A percentile compares a stretch with the other conserved stretches of the same genome.
Evolutionary conservation across 2,113 vertebrate genomes (phyloP).

Genomic region (Okapia johnstoni): DNA sequence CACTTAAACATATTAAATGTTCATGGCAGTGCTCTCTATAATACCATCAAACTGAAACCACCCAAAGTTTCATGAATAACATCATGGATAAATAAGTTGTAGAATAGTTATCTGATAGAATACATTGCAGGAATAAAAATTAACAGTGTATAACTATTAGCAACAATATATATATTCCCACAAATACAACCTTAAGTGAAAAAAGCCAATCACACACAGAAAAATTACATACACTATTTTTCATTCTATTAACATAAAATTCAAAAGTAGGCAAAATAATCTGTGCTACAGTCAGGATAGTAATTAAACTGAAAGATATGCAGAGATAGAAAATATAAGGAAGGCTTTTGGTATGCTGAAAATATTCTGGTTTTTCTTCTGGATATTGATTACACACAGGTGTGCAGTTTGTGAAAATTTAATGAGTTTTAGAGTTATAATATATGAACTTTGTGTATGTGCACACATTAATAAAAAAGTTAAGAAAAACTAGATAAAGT

Average conservation of each 20-base stretch:
- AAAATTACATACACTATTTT: not conserved
- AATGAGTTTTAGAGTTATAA: not conserved
- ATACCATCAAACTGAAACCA: not conserved
- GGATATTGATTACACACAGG: not conserved
- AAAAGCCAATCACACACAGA: not conserved
- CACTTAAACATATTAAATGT: not conserved
- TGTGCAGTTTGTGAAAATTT: not conserved
- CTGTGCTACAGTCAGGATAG: not conserved
- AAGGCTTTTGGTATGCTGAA: not conserved
- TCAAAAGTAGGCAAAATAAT: not conserved
- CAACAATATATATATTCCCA: not conserved
- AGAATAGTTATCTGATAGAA: not conserved
- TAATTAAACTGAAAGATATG: not conserved
- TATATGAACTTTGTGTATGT: not conserved
- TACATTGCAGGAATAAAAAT: not conserved
- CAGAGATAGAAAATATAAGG: not conserved
- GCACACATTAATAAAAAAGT: not conserved
- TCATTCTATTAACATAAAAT: not conserved
- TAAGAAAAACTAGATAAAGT: not conserved
- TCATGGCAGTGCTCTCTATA: not conserved
- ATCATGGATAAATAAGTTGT: not conserved
- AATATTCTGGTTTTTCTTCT: not conserved
- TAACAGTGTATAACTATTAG: not conserved
- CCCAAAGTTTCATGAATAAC: not conserved
- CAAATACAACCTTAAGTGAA: not conserved